phyloP scores from a whole-genome alignment of 2,888 invertebrate species.

The Eristalis tenax region DNA sequence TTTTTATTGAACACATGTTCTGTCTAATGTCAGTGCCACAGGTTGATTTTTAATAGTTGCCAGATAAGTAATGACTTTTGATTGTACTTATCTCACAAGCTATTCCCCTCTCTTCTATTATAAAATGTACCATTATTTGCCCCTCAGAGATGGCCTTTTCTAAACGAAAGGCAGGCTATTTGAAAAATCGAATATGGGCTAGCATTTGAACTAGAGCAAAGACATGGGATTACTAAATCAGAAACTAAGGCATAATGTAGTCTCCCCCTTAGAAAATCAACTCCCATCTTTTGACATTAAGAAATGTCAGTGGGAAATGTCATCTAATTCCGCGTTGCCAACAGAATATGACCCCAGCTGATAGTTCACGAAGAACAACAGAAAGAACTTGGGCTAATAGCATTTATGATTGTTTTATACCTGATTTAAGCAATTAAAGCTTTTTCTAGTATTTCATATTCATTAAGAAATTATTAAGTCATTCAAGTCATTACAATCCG shows the following conservation, averaged over 20 bases:
- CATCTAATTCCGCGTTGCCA: slow-evolving; percentile 1
- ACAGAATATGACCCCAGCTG: not conserved
- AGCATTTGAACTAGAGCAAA: too few relatives aligned
- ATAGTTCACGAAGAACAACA: not conserved
- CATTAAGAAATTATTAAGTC: not conserved
- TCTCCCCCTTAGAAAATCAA: not conserved
- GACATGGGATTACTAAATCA: not conserved
- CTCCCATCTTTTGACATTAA: not conserved
- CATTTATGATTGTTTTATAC: not conserved
- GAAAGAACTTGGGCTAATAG: not conserved
- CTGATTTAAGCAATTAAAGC: not conserved
- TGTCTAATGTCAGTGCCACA: not conserved
- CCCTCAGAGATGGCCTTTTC: too few relatives aligned
- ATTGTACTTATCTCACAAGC: too few relatives aligned
- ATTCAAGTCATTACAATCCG: not conserved
- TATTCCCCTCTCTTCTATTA: too few relatives aligned
- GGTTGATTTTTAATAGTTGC: too few relatives aligned
- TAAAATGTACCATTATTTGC: too few relatives aligned
- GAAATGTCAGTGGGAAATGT: not conserved
- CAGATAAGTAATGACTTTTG: too few relatives aligned
- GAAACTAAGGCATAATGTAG: not conserved
- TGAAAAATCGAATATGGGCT: too few relatives aligned
- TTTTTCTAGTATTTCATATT: not conserved
- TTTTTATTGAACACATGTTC: not conserved
- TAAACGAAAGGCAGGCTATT: too few relatives aligned